Evolutionary conservation across 2,113 vertebrate species (phyloP).

Genomic region (Tetrax tetrax): DNA sequence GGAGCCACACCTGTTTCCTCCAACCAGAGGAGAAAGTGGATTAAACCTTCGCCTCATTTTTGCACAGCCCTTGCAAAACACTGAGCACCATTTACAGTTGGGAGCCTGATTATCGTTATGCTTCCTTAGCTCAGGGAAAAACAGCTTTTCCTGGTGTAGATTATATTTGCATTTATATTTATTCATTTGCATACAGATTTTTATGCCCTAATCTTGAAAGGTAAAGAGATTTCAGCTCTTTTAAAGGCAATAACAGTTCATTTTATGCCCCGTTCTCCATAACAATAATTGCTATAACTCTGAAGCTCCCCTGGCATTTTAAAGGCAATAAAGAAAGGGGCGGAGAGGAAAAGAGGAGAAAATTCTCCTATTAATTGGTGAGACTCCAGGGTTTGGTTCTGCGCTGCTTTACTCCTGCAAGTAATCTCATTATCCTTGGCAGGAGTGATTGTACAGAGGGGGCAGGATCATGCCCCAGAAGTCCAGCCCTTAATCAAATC

Average conservation of each 20-base stretch:
- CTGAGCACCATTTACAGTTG: background rate
- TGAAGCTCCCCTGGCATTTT: constrained; percentile 74
- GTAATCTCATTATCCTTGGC: constrained; percentile 52
- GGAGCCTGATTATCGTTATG: constrained; percentile 36
- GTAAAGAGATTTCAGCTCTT: constrained; percentile 74
- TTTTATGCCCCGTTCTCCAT: constrained; percentile 78
- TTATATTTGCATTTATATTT: constrained; percentile 72
- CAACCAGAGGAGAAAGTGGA: background rate
- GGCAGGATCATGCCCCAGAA: constrained; percentile 34
- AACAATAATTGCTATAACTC: constrained; percentile 76
- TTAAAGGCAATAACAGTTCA: constrained; percentile 76
- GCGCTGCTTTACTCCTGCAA: constrained; percentile 21
- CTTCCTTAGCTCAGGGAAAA: constrained; percentile 67
- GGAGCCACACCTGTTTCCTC: constrained; percentile 30
- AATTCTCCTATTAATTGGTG: constrained; percentile 44
- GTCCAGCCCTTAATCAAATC: constrained; percentile 58
- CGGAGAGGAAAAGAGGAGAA: constrained; percentile 25
- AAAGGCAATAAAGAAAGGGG: constrained; percentile 70
- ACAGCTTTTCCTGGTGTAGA: constrained; percentile 48
- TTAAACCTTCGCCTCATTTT: constrained; percentile 6
- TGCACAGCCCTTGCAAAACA: constrained; percentile 18
- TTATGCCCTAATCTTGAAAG: constrained; percentile 65
- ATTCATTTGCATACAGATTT: constrained; percentile 69
- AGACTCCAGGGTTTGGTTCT: constrained; percentile 38
- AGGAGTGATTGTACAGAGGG: constrained; percentile 8